A percentile compares a stretch with the other conserved stretches of the same genome.
Evolutionary conservation across 2,888 invertebrate species (phyloP).

Genomic region (Agriotes lineatus): DNA sequence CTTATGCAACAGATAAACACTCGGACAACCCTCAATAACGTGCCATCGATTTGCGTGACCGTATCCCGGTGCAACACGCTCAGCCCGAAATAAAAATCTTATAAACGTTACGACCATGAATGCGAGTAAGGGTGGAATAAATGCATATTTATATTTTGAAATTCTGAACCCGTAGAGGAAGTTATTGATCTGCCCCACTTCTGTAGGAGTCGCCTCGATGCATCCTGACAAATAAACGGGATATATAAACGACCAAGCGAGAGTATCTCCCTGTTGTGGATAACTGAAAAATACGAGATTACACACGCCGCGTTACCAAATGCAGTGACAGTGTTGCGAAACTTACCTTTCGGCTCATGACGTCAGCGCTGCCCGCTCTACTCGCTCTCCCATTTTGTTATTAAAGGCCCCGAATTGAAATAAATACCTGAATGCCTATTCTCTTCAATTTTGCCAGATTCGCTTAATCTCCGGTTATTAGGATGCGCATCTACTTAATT

Average conservation of each 20-base stretch:
- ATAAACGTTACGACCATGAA: conserved; percentile 16
- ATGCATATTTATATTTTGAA: conserved; percentile 36
- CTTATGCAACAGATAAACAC: conserved; percentile 13
- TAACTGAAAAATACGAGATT: conserved; percentile 1
- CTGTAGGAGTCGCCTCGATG: conserved; percentile 32
- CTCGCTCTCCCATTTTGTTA: conserved; percentile 18
- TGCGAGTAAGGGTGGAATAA: conserved; percentile 21
- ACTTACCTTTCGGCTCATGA: not conserved
- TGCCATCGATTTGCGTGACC: conserved; percentile 15
- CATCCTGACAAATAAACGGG: conserved; percentile 37
- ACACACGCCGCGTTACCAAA: not conserved
- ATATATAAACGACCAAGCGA: conserved; percentile 34
- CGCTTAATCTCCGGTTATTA: conserved; percentile 46
- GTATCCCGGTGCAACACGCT: conserved; percentile 19
- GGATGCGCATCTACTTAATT: conserved; percentile 49
- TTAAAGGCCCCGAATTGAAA: conserved; percentile 37
- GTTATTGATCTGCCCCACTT: conserved; percentile 37
- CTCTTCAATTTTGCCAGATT: conserved; percentile 49
- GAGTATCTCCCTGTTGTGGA: conserved; percentile 26
- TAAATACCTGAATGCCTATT: conserved; percentile 45
- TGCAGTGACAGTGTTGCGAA: not conserved
- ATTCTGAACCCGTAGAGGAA: conserved; percentile 32
- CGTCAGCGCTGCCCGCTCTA: not conserved
- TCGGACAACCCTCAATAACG: conserved; percentile 13
- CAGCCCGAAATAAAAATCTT: conserved; percentile 20